Conservation (phyloP, 1,140 invertebrate species). For the Ectropis grisescens region DNA sequence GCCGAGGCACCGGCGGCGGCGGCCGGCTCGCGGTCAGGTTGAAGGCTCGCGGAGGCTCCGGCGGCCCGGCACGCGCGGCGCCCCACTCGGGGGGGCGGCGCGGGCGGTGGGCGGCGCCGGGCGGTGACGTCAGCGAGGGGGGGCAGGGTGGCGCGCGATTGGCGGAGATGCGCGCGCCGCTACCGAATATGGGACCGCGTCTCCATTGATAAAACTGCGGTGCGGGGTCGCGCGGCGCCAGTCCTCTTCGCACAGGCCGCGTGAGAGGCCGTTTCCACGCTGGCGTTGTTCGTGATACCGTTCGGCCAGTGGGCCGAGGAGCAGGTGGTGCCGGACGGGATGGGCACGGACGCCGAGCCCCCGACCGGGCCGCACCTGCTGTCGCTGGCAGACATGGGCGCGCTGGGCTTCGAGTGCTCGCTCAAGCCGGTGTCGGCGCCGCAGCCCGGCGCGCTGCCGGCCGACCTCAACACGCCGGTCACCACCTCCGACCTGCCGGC, state of each 20-base stretch:
- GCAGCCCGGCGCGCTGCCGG: conserved; percentile 70
- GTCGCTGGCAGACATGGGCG: conserved; percentile 52
- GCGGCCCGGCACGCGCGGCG: conserved; percentile 15
- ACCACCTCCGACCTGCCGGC: conserved; percentile 57
- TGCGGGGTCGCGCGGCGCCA: conserved; percentile 64
- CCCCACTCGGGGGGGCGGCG: conserved; percentile 36
- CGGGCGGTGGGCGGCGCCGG: conserved; percentile 52
- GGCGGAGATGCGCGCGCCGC: conserved; percentile 58
- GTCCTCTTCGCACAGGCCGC: conserved; percentile 60
- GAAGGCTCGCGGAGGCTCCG: conserved; percentile 18
- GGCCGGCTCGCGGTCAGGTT: conserved; percentile 11
- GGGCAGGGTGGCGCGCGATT: conserved; percentile 42
- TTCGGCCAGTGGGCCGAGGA: conserved; percentile 67
- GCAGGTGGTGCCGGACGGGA: conserved; percentile 68
- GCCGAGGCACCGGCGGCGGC: too few species aligned
- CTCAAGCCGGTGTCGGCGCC: conserved; percentile 81
- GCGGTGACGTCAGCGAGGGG: conserved; percentile 56
- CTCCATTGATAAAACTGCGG: conserved; percentile 67
- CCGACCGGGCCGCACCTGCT: conserved; percentile 57
- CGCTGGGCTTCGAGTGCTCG: conserved; percentile 53
- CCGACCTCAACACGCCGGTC: conserved; percentile 63
- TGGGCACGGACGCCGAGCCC: conserved; percentile 54
- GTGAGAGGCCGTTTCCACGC: conserved; percentile 55
- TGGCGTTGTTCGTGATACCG: conserved; percentile 64
- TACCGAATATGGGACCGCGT: conserved; percentile 70